Conservation (phyloP, 2,797 vertebrate species). For the Hemibagrus guttatus region DNA sequence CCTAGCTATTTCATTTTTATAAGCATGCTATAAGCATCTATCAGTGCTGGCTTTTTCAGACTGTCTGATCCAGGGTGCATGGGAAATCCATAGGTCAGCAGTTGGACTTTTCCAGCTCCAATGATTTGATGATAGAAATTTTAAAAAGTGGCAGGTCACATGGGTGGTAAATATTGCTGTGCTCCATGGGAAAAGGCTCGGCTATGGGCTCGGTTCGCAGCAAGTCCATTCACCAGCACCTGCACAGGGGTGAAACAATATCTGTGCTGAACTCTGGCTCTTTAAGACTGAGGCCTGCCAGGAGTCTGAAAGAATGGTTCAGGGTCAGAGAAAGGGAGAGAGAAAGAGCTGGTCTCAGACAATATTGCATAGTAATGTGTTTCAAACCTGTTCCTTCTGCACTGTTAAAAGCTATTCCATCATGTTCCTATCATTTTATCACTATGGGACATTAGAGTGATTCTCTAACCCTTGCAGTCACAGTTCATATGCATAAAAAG, state of each 20-base stretch:
- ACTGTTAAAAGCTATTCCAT: constrained; percentile 43
- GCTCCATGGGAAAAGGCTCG: constrained; percentile 56
- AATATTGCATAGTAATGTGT: constrained; percentile 71
- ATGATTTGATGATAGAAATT: constrained; percentile 48
- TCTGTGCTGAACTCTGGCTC: constrained; percentile 74
- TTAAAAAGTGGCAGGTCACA: constrained; percentile 30
- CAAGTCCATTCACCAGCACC: constrained; percentile 75
- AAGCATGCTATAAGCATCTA: constrained; percentile 29
- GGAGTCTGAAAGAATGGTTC: constrained; percentile 64
- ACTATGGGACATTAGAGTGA: constrained; percentile 27
- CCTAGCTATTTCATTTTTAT: constrained; percentile 6
- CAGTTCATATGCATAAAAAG: constrained; percentile 27
- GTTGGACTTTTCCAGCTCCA: constrained; percentile 39
- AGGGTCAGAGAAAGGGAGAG: constrained; percentile 65
- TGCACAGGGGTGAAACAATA: constrained; percentile 77
- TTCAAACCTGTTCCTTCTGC: constrained; percentile 70
- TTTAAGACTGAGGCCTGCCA: constrained; percentile 65
- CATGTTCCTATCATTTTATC: constrained; percentile 43
- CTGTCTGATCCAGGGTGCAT: constrained; percentile 22
- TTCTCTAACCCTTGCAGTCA: constrained; percentile 20
- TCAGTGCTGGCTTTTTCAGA: constrained; percentile 14
- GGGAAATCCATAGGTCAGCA: constrained; percentile 37
- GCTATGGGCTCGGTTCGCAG: constrained; percentile 64
- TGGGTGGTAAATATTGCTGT: constrained; percentile 67
- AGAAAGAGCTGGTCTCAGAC: constrained; percentile 63